Evolutionary conservation across 2,888 invertebrate genomes (phyloP).

Genomic region (Leptothorax acervorum): DNA sequence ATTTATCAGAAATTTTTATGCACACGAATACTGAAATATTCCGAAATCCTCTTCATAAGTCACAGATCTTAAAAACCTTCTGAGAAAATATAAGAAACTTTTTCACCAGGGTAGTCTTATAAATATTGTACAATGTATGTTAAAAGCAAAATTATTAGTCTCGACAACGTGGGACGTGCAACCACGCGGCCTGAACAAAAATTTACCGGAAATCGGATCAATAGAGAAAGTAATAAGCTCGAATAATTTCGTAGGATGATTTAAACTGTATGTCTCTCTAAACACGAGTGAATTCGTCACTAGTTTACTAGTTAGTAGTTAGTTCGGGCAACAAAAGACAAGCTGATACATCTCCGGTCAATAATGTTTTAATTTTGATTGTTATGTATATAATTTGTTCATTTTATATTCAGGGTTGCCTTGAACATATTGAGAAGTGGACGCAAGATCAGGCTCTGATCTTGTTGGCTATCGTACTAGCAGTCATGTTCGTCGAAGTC

Average conservation of each 20-base stretch:
- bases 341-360: background rate
- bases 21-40: no score
- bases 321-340: background rate
- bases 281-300: background rate
- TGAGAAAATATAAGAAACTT: no score
- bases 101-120: no score
- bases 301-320: no score
- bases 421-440: conserved; percentile 91
- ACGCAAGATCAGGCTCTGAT: conserved; percentile 91
- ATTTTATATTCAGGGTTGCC: conserved; percentile 88
- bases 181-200: background rate
- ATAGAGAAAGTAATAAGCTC: background rate
- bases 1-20: no score
- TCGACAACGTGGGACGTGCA: no score
- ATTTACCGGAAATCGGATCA: background rate
- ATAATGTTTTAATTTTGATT: background rate
- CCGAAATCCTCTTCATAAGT: no score
- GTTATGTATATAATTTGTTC: background rate
- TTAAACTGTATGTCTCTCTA: background rate
- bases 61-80: no score
- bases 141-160: no score
- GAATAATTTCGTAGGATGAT: background rate
- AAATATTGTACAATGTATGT: no score
- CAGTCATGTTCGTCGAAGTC: conserved; percentile 91
- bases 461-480: conserved; percentile 89